Evolutionary conservation across 1,140 invertebrate genomes (phyloP), one percentile per base, ranked within the genome.

Genomic region (Teleopsis dalmanni): DNA sequence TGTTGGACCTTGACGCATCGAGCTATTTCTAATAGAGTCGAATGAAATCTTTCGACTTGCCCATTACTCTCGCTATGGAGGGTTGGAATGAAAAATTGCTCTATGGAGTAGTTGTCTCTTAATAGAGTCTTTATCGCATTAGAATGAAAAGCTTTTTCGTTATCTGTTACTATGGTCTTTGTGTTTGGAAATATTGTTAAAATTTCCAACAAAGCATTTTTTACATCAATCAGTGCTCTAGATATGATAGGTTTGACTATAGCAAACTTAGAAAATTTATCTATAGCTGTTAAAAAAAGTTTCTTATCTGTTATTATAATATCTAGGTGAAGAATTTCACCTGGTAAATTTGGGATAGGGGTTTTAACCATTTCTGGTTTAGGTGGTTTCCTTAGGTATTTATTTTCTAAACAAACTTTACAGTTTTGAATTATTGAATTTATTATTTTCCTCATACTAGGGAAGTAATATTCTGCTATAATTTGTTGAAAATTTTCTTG

Each of bases 391-490:
- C 33, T 8, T 1, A 14, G n/a, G 16, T 34, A 34, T 34, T 8
- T 34, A 34, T 34, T 8, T 34, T 34, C 33, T 16, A 34, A 34
- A 16, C 33, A 34, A 14, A 16, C 16, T 34, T 34, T n/a, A 11
- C 35, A 43, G n/a, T 43, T 51, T 55, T 71, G 61, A 45, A 74
- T 71, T 23, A 58, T 59, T 16, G 33, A 35, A 13, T 35, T 35
- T 35, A 35, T 25, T n/a, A 14, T 26, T 26, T 29, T 29, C 18
- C 23, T 26, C 26, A 29, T 43, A 18, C 25, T 22, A 9, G 25
- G 41, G 18, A 43, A 43, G 19, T 26, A 43, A 29, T 31, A 43
- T 43, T 43, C 33, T 4, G 21, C 18, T n/a, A 16, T 11, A 26
- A 42, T 42, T 26, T 42, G 40, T 9, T 14, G 22, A 26, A 13